Conservation (phyloP, 1,140 invertebrate genomes). For the Laodelphax striatellus region DNA sequence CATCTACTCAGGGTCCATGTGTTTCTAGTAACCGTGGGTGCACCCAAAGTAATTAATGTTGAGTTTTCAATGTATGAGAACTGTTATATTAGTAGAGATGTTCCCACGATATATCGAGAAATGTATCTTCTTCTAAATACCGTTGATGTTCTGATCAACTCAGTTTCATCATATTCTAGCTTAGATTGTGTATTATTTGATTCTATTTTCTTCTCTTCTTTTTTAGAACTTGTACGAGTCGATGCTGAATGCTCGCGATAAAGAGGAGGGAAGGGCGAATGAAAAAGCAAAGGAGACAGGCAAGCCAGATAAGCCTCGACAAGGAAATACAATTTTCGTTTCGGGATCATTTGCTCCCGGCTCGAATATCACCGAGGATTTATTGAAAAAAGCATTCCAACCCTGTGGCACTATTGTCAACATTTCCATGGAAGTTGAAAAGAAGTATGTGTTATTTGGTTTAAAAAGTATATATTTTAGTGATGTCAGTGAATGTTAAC, state of each 20-base stretch:
- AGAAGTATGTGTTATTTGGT: conserved; percentile 45
- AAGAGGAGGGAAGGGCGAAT: conserved; percentile 41
- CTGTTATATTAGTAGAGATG: too few relatives aligned
- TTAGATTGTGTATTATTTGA: not conserved
- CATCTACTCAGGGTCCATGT: too few relatives aligned
- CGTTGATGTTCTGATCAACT: too few relatives aligned
- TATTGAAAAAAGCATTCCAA: conserved; percentile 65
- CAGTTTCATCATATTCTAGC: too few relatives aligned
- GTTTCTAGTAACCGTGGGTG: too few relatives aligned
- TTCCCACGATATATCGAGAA: too few relatives aligned
- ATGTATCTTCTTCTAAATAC: too few relatives aligned
- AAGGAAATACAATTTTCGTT: conserved; percentile 79
- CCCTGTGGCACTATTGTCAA: conserved; percentile 72
- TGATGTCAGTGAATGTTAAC: too few relatives aligned
- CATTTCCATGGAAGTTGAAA: conserved; percentile 81
- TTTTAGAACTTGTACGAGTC: conserved; percentile 73
- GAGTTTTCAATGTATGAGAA: too few relatives aligned
- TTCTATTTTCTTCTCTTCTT: not conserved
- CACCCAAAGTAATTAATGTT: too few relatives aligned
- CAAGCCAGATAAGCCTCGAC: conserved; percentile 51
- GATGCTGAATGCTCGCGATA: conserved; percentile 69
- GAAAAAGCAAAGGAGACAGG: conserved; percentile 35
- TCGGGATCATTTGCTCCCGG: conserved; percentile 36
- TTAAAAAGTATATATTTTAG: too few relatives aligned
- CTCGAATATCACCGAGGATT: conserved; percentile 69